Conservation (phyloP, 2,113 vertebrate species). For the Aphyosemion australe region DNA sequence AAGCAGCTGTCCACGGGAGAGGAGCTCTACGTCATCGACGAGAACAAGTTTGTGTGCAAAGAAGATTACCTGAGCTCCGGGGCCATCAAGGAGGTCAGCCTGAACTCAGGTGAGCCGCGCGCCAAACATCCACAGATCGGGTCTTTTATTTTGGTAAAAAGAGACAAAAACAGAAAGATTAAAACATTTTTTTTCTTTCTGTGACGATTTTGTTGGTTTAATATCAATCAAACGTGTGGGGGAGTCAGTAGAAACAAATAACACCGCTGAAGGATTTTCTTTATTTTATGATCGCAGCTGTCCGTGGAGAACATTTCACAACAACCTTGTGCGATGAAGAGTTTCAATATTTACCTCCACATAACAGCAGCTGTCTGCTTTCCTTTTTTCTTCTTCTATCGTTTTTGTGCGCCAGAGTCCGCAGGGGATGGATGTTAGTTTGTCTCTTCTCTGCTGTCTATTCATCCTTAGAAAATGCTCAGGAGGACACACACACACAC, state of each 20-base stretch:
- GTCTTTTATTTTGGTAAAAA: too few relatives aligned
- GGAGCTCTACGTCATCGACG: constrained; percentile 96
- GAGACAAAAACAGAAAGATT: too few relatives aligned
- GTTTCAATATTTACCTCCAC: constrained; percentile 57
- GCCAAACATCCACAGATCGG: too few relatives aligned
- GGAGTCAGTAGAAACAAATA: neutral
- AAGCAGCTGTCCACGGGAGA: constrained; percentile 98
- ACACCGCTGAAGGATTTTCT: neutral
- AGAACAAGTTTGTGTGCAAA: constrained; percentile 99
- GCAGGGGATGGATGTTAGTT: constrained; percentile 25
- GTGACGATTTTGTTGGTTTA: too few relatives aligned
- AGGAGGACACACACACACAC: neutral
- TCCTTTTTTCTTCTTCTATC: too few relatives aligned
- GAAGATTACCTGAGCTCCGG: constrained; percentile 93
- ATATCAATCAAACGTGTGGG: neutral
- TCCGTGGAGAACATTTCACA: constrained; percentile 27
- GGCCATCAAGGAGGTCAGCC: constrained; percentile 89
- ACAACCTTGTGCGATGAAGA: constrained; percentile 34
- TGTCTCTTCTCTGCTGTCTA: constrained; percentile 16
- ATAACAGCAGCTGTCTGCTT: constrained; percentile 45
- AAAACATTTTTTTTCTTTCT: too few relatives aligned
- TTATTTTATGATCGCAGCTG: neutral
- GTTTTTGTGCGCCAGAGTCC: constrained; percentile 34
- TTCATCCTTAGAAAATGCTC: constrained; percentile 20
- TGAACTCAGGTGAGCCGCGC: constrained; percentile 92